phyloP scores from a whole-genome alignment of 2,113 vertebrate genomes.

The Osmerus eperlanus region DNA sequence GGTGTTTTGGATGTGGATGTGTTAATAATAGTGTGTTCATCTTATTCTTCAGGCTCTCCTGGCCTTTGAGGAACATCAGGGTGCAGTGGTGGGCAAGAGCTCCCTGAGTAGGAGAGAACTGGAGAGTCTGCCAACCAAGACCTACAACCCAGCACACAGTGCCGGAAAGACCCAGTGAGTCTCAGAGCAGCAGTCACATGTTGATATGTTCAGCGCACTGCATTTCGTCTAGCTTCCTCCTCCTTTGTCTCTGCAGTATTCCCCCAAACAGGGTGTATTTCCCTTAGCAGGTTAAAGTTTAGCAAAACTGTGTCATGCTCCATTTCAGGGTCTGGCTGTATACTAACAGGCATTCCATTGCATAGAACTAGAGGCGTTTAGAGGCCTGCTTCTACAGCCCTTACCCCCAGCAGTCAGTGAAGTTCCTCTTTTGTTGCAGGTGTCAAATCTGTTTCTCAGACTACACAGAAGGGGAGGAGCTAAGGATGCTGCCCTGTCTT shows the following conservation, averaged over 20 bases:
- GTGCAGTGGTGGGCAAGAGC: constrained; percentile 60
- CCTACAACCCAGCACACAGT: constrained; percentile 42
- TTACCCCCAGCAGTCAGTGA: not conserved
- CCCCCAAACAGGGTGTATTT: not conserved
- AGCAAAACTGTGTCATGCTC: not conserved
- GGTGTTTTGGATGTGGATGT: not conserved
- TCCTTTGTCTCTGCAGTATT: not conserved
- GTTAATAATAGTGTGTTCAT: not conserved
- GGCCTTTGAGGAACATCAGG: constrained; percentile 72
- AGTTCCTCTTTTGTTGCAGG: constrained; percentile 37
- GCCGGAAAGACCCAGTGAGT: constrained; percentile 69
- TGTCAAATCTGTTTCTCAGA: constrained; percentile 77
- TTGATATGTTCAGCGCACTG: not conserved
- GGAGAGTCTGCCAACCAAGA: constrained; percentile 69
- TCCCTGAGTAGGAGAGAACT: constrained; percentile 60
- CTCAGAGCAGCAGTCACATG: not conserved
- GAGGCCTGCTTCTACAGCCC: no score
- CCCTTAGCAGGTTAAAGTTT: not conserved
- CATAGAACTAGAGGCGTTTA: not conserved
- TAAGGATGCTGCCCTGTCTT: constrained; percentile 75
- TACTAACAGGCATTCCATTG: no score
- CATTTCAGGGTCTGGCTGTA: no score
- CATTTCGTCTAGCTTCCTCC: not conserved
- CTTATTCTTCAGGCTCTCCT: constrained; percentile 63
- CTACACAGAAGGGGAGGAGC: constrained; percentile 64